These are phyloP conservation scores for Eupsilia transversa DNA, from an alignment of 2,888 invertebrate species.

Conservation along the genomic window DNA sequence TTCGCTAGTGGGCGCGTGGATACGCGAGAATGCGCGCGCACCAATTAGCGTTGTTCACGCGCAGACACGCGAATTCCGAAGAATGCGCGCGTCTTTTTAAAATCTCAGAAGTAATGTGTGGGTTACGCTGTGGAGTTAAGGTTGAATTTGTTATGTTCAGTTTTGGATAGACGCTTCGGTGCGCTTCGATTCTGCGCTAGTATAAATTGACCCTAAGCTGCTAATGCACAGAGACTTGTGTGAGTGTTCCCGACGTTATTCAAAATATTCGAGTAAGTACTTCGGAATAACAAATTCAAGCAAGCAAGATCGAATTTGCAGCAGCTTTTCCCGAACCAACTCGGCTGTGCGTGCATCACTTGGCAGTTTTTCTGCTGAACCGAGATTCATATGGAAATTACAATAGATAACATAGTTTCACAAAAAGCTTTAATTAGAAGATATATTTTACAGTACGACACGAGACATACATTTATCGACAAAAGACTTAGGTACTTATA, in stretches of 20 bases:
- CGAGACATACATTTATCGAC: background rate
- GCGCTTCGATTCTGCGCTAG: too few species aligned
- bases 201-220: too few species aligned
- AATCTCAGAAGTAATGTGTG: too few species aligned
- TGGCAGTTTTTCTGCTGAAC: background rate
- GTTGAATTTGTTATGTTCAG: too few species aligned
- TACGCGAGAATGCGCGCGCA: too few species aligned
- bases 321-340: constrained; percentile 1
- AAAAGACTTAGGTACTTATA: constrained; percentile 20
- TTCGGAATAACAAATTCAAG: background rate
- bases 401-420: background rate
- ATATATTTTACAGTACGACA: constrained; percentile 17
- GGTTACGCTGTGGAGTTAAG: too few species aligned
- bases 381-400: constrained; percentile 12
- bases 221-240: background rate
- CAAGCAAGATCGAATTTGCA: background rate
- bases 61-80: too few species aligned
- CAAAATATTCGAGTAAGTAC: background rate
- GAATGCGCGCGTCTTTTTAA: too few species aligned
- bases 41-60: too few species aligned
- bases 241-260: background rate
- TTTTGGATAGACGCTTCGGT: too few species aligned
- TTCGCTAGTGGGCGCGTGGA: too few species aligned
- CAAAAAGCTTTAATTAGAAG: constrained; percentile 23
- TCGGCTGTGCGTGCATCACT: background rate